phyloP scores from a whole-genome alignment of 2,888 invertebrate species.

The Alcis repandata region DNA sequence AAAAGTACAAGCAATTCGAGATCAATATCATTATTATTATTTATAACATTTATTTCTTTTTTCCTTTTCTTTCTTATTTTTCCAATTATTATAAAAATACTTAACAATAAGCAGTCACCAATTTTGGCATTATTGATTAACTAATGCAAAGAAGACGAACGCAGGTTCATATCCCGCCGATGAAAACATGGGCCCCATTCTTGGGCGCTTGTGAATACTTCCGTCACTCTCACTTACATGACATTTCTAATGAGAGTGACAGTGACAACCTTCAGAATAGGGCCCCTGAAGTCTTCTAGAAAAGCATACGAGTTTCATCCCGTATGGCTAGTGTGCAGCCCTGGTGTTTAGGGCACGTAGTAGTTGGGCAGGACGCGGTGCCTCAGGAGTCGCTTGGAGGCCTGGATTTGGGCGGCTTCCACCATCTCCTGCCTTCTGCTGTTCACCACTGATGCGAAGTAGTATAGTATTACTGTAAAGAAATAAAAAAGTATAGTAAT shows the following conservation, averaged over 20 bases:
- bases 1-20: conserved; percentile 1
- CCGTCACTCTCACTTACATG: too few relatives aligned
- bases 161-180: too few relatives aligned
- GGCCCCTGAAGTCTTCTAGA: not conserved
- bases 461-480: conserved; percentile 64
- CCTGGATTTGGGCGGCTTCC: conserved; percentile 56
- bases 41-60: too few relatives aligned
- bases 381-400: conserved; percentile 56
- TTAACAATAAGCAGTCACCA: not conserved
- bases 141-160: not conserved
- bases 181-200: too few relatives aligned
- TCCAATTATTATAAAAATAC: not conserved
- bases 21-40: conserved; percentile 3
- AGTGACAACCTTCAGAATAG: too few relatives aligned
- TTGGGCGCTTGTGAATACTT: too few relatives aligned
- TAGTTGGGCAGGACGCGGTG: conserved; percentile 54
- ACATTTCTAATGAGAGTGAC: too few relatives aligned
- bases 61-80: too few relatives aligned
- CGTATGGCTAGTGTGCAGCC: not conserved
- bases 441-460: conserved; percentile 69
- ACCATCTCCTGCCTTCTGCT: conserved; percentile 67
- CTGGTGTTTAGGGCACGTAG: conserved; percentile 42
- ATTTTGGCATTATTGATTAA: not conserved
- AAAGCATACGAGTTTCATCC: not conserved
- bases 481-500: not conserved